Base-by-base conservation (phyloP, 2,113 vertebrate genomes). In the Merops nubicus region DNA sequence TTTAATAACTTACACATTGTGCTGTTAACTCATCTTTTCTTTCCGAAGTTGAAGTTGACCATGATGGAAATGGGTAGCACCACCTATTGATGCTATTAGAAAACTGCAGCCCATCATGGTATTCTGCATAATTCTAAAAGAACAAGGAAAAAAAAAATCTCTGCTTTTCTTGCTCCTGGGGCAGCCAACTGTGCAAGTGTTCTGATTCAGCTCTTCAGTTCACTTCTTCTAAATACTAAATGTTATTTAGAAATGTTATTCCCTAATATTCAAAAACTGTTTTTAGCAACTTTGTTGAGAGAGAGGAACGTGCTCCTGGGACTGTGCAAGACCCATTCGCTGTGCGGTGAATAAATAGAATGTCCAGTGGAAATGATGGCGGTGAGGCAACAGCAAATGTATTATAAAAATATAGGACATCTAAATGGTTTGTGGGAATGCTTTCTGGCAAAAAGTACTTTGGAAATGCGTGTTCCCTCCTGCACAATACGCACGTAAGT, bases 61-160 rank as follows among this genome's bases (percentile, higher is more conserved):
- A 47, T 54, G 59, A 40, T 40, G 29, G 90, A 60, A 88, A 94
- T 95, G 95, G 90, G 56, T 57, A 86, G 90, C 92, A 77, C 89
- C 93, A 94, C 94, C 96, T 95, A 63, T 92, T 84, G 95, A 56
- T 93, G 47, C 11, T 47, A 12, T 21, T 80, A 19, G 14, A 90
- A 64, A 60, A 69, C 34, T 92, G 51, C 75, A 75, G 34, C 47
- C 88, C 59, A 51, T 91, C 7, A 4, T 0, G 8, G 12, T 26
- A 25, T 29, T 79, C 34, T 26, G 33, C 34, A 34, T 75, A 84
- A 86, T 67, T 53, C 20, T 23, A 82, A 76, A 76, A 45, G n/a
- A 2, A 5, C 2, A 45, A 45, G 7, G 14, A 78, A 80, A 45
- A 59, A 4, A 34, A 51, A 21, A 28, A 48, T 59, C 5, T 38